Evolutionary conservation across 2,797 vertebrate genomes (phyloP).

Genomic region (Schizothorax lantsangensis): DNA sequence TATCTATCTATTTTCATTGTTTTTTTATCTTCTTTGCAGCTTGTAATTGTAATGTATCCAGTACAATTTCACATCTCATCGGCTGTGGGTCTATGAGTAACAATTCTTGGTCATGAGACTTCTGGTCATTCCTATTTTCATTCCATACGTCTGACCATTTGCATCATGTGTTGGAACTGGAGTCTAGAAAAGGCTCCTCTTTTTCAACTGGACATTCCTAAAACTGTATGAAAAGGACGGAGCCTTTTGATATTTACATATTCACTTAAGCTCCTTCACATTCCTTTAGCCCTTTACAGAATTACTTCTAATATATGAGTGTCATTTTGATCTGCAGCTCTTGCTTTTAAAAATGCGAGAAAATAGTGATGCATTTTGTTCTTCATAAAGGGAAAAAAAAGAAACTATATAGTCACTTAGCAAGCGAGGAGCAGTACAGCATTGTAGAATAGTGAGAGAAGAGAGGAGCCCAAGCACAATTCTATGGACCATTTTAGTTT

Average conservation of each 20-base stretch:
- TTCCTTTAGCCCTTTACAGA: conserved; percentile 44
- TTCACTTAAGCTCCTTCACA: conserved; percentile 55
- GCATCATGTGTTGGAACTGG: conserved; percentile 76
- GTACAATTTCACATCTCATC: conserved; percentile 71
- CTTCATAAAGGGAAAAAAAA: conserved; percentile 61
- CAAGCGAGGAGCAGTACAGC: conserved; percentile 41
- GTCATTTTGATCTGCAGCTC: conserved; percentile 42
- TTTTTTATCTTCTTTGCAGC: conserved; percentile 58
- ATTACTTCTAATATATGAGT: conserved; percentile 15
- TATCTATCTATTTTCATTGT: conserved; percentile 23
- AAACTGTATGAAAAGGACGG: conserved; percentile 61
- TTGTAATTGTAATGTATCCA: conserved; percentile 62
- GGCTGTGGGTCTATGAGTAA: conserved; percentile 59
- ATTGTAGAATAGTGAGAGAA: conserved; percentile 56
- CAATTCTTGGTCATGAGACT: conserved; percentile 72
- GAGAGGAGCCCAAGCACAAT: conserved; percentile 74
- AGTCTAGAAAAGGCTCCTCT: conserved; percentile 71
- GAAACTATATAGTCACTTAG: conserved; percentile 56
- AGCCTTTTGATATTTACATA: conserved; percentile 67
- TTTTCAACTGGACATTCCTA: conserved; percentile 54
- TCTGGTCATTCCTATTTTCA: conserved; percentile 76
- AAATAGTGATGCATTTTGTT: conserved; percentile 47
- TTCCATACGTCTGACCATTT: conserved; percentile 65
- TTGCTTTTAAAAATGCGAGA: conserved; percentile 38
- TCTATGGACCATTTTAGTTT: conserved; percentile 60